Evolutionary conservation across 1,140 invertebrate genomes (phyloP), one percentile per base, ranked within the genome.

Genomic region (Glomeris maerens): DNA sequence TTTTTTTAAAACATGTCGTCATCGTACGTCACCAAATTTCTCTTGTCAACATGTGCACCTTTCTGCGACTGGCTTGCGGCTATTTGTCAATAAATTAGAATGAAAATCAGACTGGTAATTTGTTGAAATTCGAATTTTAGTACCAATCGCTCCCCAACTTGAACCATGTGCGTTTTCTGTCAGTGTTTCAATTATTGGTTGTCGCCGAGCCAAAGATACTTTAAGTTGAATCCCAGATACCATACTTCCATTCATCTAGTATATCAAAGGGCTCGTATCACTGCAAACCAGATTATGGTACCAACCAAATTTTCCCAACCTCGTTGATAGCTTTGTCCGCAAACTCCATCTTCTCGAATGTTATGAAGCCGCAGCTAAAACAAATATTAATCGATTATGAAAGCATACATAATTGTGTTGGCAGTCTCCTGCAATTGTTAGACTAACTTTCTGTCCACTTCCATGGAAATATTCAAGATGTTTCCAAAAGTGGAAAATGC

Each of bases 381-480:
- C 72, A 64, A 60, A 62, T 55, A 42, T 13, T 23, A 47, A 45
- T 17, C 22, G n/a, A 47, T n/a, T 7, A 26, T 21, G 1, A 52
- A 29, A 28, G 17, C 14, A 46, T 55, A 47, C 52, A 21, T 47
- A 10, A 31, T 10, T 20, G n/a, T 42, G 7, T 42, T 22, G 5
- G 29, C 13, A 46, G 10, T n/a, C n/a, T n/a, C n/a, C n/a, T n/a
- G 22, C 31, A 22, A 48, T 3, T 4, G 17, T 48, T 13, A 48
- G 3, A 62, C 66, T 63, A 69, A 86, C 83, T 85, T 80, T 68
- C 86, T 89, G 55, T 89, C 84, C 56, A 78, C 75, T 69, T 92
- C 86, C 81, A 90, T 86, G 1, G 79, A 81, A n/a, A 90, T 80
- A 68, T 88, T 88, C 0, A 88, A 72, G 58, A 91, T 86, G 54